A percentile compares a stretch with the other conserved stretches of the same genome.
Evolutionary conservation across 23 tunicate genomes (phyloP).

Genomic region (Pegea sp.): DNA sequence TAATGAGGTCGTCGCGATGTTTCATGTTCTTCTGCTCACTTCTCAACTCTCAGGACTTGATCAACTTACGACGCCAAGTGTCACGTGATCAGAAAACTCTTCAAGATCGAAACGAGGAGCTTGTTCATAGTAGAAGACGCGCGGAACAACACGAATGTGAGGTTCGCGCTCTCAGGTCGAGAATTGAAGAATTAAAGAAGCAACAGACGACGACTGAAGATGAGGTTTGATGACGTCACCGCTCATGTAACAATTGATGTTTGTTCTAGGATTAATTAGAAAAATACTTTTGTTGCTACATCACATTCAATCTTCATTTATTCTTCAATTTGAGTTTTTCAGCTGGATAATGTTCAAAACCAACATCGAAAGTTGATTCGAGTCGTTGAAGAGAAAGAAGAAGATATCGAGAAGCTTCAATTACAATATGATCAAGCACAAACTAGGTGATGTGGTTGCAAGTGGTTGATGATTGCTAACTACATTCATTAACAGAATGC

Average conservation of each 20-base stretch:
- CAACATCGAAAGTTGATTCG: conserved; percentile 12
- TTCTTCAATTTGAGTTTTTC: no score
- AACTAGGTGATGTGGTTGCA: conserved; percentile 26
- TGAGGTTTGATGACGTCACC: conserved; percentile 11
- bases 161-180: conserved; percentile 7
- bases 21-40: no score
- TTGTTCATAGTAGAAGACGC: conserved; percentile 18
- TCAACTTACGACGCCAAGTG: conserved; percentile 11
- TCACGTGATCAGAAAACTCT: conserved; percentile 12
- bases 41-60: conserved; percentile 12
- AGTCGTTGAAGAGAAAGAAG: conserved; percentile 27
- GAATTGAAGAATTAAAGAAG: conserved; percentile 26
- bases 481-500: no score
- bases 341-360: conserved; percentile 21
- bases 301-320: no score
- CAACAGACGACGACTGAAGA: conserved; percentile 25
- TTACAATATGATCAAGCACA: conserved; percentile 13
- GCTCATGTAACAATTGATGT: no score
- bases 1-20: conserved; percentile 3
- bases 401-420: conserved; percentile 19
- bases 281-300: no score
- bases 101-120: conserved; percentile 12
- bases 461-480: no score
- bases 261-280: no score
- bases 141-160: conserved; percentile 23